Base-by-base conservation (phyloP, 2,113 vertebrate species). In the Syngnathus scovelli region DNA sequence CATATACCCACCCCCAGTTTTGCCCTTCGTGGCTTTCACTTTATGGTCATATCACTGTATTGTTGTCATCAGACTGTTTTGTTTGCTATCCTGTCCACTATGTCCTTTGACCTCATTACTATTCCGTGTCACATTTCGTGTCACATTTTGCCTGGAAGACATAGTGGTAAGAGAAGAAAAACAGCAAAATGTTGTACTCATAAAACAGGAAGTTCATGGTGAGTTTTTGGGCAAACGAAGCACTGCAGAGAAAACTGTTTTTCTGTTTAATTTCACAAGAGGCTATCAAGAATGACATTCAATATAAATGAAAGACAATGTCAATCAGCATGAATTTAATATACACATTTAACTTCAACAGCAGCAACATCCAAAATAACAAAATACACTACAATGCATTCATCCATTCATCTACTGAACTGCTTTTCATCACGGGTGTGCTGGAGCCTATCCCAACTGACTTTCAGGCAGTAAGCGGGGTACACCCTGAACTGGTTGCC, bases 1-100 rank as follows among this genome's bases (percentile, higher is more conserved):
- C 39, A 65, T 79, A 59, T 73, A 76, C 64, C 19, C 71, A 33
- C 9, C 37, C 37, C 58, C 5, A 64, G 16, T 73, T 71, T 64
- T 59, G 54, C 44, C 67, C 41, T 75, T 70, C 70, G 51, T 60
- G 55, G 38, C 71, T 66, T 66, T 38, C 69, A 56, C 33, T 44
- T 58, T 72, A 52, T 61, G 39, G n/a, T 6, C 52, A 58, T 59
- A 36, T 79, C 66, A 21, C 67, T 60, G 43, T 63, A 39, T 46
- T 68, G 15, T 66, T 73, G 16, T 68, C 37, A 27, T 39, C 4
- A 6, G 51, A 39, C 36, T 39, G 38, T 51, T 67, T 59, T 61
- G 33, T 27, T 64, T 36, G 46, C 10, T 55, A 1, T 33, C 23
- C 6, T 49, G 33, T 59, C 51, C 18, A 59, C 1, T 56, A 10